Percentiles rank a stretch among this genome's conserved stretches.
phyloP scores from a whole-genome alignment of 2,888 invertebrate species.

The Lycaena phlaeas region DNA sequence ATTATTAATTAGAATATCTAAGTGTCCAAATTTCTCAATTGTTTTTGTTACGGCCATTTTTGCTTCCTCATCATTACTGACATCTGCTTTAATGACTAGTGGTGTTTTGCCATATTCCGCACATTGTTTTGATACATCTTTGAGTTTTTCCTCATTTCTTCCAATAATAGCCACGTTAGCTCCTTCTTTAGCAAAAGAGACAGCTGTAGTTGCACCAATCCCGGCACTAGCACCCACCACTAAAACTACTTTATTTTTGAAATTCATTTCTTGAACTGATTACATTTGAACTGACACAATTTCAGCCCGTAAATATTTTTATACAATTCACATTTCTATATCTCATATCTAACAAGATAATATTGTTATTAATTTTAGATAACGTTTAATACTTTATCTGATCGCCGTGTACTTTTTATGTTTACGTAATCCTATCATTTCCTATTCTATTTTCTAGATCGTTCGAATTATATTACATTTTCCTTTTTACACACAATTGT shows the following conservation, averaged over 20 bases:
- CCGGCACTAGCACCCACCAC: slow-evolving; percentile 48
- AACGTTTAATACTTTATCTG: too few relatives aligned
- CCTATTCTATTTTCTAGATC: too few relatives aligned
- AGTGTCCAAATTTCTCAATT: background rate
- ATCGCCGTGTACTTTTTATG: too few relatives aligned
- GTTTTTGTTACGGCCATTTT: background rate
- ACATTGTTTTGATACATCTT: slow-evolving; percentile 29
- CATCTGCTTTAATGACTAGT: background rate
- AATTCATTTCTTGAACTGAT: slow-evolving; percentile 29
- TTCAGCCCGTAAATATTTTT: too few relatives aligned
- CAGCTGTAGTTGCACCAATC: slow-evolving; percentile 36
- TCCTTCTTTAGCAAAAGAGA: slow-evolving; percentile 32
- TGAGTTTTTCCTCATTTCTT: slow-evolving; percentile 36
- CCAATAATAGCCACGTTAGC: slow-evolving; percentile 38
- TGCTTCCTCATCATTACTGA: background rate
- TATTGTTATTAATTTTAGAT: too few relatives aligned
- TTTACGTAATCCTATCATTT: too few relatives aligned
- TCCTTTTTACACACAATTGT: too few relatives aligned
- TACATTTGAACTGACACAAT: too few relatives aligned
- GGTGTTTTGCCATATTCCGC: slow-evolving; percentile 12
- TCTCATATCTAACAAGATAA: too few relatives aligned
- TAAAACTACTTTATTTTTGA: slow-evolving; percentile 36
- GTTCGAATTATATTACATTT: too few relatives aligned
- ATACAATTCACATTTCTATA: too few relatives aligned
- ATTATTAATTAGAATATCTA: background rate